Conservation (phyloP, 1,140 invertebrate species). For the Battus philenor region DNA sequence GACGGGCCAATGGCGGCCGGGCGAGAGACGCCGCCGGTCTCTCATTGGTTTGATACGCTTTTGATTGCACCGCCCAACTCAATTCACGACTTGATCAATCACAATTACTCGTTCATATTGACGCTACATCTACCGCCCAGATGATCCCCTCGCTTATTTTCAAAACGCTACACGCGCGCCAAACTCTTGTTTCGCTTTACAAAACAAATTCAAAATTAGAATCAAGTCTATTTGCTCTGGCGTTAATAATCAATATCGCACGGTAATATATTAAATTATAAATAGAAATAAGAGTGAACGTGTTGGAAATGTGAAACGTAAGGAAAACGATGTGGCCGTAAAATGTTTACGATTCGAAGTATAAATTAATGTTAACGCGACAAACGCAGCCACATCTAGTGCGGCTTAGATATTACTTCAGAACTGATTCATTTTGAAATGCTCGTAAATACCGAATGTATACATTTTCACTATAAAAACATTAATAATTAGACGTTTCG, state of each 20-base stretch:
- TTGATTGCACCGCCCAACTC: slow-evolving; percentile 71
- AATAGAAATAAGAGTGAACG: slow-evolving; percentile 29
- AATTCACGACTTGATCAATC: slow-evolving; percentile 68
- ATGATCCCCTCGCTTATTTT: background rate
- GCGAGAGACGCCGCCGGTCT: slow-evolving; percentile 26
- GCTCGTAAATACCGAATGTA: background rate
- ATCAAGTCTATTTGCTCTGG: background rate
- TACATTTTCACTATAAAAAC: too few relatives aligned
- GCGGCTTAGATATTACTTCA: background rate
- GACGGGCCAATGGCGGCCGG: slow-evolving; percentile 45
- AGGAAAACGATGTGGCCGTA: slow-evolving; percentile 33
- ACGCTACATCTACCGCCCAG: slow-evolving; percentile 24
- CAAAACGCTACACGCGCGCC: too few relatives aligned
- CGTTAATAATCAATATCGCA: slow-evolving; percentile 4
- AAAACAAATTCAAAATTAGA: slow-evolving; percentile 7
- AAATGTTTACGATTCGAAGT: slow-evolving; percentile 52
- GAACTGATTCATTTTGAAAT: background rate
- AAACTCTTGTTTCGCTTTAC: background rate
- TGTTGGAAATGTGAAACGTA: slow-evolving; percentile 28
- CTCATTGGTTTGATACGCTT: slow-evolving; percentile 67
- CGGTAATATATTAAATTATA: slow-evolving; percentile 18
- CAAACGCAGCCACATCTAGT: slow-evolving; percentile 34
- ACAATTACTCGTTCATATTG: slow-evolving; percentile 52
- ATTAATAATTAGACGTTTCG: too few relatives aligned
- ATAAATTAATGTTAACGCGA: slow-evolving; percentile 47